Evolutionary conservation across 1,140 invertebrate species (phyloP).

Genomic region (Tribolium castaneum): DNA sequence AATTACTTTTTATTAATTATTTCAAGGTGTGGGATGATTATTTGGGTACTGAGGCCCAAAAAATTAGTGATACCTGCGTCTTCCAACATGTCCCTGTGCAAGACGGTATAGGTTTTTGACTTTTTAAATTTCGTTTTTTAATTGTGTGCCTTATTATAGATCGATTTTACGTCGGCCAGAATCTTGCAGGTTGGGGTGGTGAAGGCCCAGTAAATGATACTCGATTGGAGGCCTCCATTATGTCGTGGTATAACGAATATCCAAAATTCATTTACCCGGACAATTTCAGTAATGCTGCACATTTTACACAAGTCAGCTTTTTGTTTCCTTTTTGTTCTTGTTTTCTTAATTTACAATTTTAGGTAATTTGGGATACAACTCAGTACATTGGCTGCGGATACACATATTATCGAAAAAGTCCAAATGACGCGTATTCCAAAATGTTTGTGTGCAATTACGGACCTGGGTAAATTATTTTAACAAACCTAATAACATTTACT

Average conservation of each 20-base stretch:
- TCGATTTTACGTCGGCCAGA: conserved; percentile 33
- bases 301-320: background rate
- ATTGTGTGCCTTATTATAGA: background rate
- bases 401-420: background rate
- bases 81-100: conserved; percentile 47
- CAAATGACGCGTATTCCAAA: background rate
- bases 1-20: background rate
- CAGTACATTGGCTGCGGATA: background rate
- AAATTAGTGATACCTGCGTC: conserved; percentile 50
- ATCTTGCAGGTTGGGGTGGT: background rate
- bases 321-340: background rate
- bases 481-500: too few species aligned
- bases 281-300: conserved; percentile 1
- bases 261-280: conserved; percentile 27
- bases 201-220: background rate
- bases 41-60: conserved; percentile 43
- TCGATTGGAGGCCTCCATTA: background rate
- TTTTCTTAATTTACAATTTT: background rate
- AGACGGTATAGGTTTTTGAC: conserved; percentile 44
- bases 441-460: background rate
- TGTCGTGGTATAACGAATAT: conserved; percentile 31
- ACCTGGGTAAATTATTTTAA: background rate
- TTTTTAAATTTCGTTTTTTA: background rate
- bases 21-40: background rate
- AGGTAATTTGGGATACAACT: background rate